Percentiles rank a stretch among this genome's conserved stretches.
Conservation (phyloP, 2,113 vertebrate species). For the Pangasianodon gigas region DNA sequence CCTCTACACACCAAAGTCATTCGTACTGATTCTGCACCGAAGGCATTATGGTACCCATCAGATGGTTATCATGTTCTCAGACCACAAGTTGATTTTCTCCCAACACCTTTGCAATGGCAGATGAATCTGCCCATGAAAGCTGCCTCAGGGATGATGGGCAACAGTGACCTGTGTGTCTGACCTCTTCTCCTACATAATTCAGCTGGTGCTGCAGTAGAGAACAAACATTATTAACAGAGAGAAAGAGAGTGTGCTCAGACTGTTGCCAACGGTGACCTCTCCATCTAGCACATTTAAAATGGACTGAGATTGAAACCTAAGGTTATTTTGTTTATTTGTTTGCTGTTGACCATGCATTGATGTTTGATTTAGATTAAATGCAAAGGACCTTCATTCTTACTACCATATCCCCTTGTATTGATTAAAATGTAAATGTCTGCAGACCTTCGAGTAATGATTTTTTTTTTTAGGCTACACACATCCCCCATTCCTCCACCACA, state of each 20-base stretch:
- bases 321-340: neutral
- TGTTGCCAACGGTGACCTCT: neutral
- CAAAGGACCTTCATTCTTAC: neutral
- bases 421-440: neutral
- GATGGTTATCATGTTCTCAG: neutral
- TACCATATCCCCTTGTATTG: neutral
- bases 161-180: slow-evolving; percentile 19
- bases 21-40: neutral
- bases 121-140: neutral
- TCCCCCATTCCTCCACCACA: neutral
- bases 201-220: neutral
- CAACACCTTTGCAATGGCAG: neutral
- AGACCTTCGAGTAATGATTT: neutral
- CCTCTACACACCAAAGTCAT: neutral
- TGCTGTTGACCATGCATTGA: neutral
- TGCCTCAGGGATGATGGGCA: slow-evolving; percentile 32
- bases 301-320: neutral
- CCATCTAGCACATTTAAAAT: neutral
- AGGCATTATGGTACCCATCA: neutral
- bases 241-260: slow-evolving; percentile 1
- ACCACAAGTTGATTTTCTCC: neutral
- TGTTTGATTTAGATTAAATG: neutral
- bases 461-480: neutral
- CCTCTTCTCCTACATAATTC: slow-evolving; percentile 32
- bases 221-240: slow-evolving; percentile 38